These are phyloP conservation scores for Siniperca scherzeri DNA, from an alignment of 2,797 vertebrate genomes.

Conservation along the genomic window DNA sequence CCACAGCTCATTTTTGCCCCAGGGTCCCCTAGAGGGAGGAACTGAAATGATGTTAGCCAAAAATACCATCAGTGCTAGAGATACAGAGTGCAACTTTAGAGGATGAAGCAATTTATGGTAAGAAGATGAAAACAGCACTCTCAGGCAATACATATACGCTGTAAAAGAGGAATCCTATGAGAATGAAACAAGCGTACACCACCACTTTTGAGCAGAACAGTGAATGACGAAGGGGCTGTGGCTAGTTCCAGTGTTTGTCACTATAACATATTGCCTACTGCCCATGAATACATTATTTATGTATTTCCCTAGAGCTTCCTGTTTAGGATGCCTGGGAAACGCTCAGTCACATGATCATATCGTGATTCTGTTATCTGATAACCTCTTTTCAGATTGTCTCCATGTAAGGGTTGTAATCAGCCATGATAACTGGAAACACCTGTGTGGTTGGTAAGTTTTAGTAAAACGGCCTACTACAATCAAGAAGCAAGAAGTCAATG, in stretches of 20 bases:
- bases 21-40: no score
- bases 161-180: no score
- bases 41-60: no score
- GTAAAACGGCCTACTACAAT: no score
- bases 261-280: background rate
- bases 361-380: background rate
- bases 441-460: background rate
- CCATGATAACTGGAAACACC: background rate
- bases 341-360: no score
- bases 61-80: no score
- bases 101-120: no score
- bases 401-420: background rate
- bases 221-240: background rate
- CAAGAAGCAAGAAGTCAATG: conserved; percentile 2
- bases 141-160: no score
- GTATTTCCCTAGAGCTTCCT: background rate
- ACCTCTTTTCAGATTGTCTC: background rate
- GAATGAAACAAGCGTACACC: no score
- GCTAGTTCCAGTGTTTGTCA: background rate
- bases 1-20: no score
- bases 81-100: no score
- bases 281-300: background rate
- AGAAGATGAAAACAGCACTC: no score
- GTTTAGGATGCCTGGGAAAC: background rate
- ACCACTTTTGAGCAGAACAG: background rate